Percentiles rank a stretch among this genome's conserved stretches.
phyloP scores from a whole-genome alignment of 2,797 vertebrate species.

The Karalla daura region DNA sequence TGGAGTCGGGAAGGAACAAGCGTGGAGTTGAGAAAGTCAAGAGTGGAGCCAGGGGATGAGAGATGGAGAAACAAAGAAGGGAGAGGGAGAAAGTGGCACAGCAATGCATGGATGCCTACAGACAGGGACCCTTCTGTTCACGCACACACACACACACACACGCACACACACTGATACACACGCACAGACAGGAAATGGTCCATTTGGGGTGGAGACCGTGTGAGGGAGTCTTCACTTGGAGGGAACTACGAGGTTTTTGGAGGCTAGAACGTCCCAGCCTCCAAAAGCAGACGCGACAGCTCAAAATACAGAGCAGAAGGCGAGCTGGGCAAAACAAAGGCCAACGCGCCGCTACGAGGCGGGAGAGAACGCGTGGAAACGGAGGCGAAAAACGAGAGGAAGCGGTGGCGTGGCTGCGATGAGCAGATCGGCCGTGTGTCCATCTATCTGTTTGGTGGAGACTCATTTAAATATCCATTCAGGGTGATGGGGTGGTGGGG shows the following conservation, averaged over 20 bases:
- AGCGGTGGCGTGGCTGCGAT: constrained; percentile 25
- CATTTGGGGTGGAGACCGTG: not conserved
- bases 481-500: too few species aligned
- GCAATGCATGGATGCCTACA: constrained; percentile 1
- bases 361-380: not conserved
- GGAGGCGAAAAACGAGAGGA: not conserved
- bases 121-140: constrained; percentile 6
- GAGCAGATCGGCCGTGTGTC: constrained; percentile 21
- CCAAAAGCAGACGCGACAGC: not conserved
- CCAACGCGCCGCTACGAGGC: not conserved
- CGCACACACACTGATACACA: not conserved
- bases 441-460: constrained; percentile 48
- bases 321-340: too few species aligned
- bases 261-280: too few species aligned
- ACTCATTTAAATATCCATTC: constrained; percentile 68
- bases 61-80: not conserved
- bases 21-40: not conserved
- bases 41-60: not conserved
- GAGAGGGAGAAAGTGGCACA: not conserved
- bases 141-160: not conserved
- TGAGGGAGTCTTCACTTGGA: too few species aligned
- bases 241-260: too few species aligned
- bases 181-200: not conserved
- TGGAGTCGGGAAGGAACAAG: too few species aligned
- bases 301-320: not conserved